Evolutionary conservation across 1,140 invertebrate genomes (phyloP).

Genomic region (Magallana gigas): DNA sequence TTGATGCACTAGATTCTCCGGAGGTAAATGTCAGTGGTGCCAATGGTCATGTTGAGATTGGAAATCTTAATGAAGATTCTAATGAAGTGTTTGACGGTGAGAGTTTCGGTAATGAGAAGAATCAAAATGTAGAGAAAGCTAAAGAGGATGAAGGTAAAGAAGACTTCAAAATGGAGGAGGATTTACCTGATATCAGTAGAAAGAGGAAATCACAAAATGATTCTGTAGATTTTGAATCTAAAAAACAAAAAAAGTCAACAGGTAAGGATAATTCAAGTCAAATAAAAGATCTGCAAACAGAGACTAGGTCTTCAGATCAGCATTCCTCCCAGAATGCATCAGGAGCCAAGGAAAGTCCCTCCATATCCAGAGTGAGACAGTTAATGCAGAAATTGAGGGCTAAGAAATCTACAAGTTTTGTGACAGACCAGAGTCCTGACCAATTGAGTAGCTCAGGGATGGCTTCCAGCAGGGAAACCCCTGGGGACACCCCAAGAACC

Average conservation of each 20-base stretch:
- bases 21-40: conserved; percentile 26
- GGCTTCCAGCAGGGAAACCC: conserved; percentile 16
- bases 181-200: background rate
- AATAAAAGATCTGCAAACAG: conserved; percentile 12
- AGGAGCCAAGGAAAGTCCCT: background rate
- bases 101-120: background rate
- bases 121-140: background rate
- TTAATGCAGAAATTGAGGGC: conserved; percentile 2
- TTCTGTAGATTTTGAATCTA: background rate
- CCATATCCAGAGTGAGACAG: background rate
- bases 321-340: background rate
- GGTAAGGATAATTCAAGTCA: background rate
- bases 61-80: background rate
- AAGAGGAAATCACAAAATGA: conserved; percentile 15
- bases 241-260: background rate
- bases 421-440: conserved; percentile 19
- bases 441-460: background rate
- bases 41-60: background rate
- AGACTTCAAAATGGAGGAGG: background rate
- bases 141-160: background rate
- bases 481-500: background rate
- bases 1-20: conserved; percentile 26
- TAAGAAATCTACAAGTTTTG: background rate
- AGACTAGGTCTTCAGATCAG: too few relatives aligned
- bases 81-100: background rate